Conservation (phyloP, 2,797 vertebrate species). For the Sebastes elongatus region DNA sequence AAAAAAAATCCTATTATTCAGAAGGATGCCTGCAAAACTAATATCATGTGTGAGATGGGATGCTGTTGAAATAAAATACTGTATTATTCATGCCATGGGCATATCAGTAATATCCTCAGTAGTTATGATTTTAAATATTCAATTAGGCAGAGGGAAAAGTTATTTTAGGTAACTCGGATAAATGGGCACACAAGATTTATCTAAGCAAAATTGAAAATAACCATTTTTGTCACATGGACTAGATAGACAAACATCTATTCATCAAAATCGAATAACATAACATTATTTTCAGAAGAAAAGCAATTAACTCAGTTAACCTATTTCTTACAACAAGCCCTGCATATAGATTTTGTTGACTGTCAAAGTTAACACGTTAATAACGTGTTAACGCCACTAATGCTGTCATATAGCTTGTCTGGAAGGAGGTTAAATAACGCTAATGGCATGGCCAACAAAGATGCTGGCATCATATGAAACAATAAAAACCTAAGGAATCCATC, state of each 20-base stretch:
- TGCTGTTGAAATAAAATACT: slow-evolving; percentile 51
- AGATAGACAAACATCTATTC: neutral
- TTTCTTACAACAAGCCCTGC: no score
- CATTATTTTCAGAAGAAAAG: no score
- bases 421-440: no score
- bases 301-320: no score
- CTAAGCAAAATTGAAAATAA: slow-evolving; percentile 12
- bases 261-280: neutral
- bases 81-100: slow-evolving; percentile 58
- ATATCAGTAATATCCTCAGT: slow-evolving; percentile 32
- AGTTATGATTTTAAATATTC: slow-evolving; percentile 56
- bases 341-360: no score
- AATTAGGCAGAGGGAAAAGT: slow-evolving; percentile 23
- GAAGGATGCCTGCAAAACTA: slow-evolving; percentile 30
- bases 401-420: no score
- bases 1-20: slow-evolving; percentile 17
- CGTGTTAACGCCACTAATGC: no score
- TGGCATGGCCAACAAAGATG: no score
- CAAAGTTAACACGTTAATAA: no score
- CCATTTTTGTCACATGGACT: neutral
- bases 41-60: slow-evolving; percentile 44
- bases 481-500: no score
- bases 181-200: slow-evolving; percentile 5
- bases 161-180: slow-evolving; percentile 36
- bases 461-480: no score